Conservation (phyloP, 1,140 invertebrate genomes). For the Lutraria rhynchaena region DNA sequence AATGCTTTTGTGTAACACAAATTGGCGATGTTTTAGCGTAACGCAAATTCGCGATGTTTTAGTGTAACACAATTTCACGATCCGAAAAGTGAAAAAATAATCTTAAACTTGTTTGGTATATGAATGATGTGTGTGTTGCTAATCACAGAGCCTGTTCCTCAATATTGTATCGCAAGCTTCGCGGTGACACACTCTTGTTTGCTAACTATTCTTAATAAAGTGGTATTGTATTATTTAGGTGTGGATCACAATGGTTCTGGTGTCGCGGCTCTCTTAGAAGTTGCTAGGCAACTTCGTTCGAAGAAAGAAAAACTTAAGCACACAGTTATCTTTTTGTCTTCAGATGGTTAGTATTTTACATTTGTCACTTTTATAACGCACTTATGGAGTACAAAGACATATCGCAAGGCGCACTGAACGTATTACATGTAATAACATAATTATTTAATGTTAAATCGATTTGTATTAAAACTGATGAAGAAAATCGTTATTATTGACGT, state of each 20-base stretch:
- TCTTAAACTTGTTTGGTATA: background rate
- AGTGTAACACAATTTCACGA: background rate
- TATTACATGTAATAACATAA: no score
- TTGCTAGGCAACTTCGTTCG: constrained; percentile 19
- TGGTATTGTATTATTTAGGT: background rate
- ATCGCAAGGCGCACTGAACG: no score
- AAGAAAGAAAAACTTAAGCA: background rate
- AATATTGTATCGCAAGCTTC: no score
- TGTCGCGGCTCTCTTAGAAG: constrained; percentile 30
- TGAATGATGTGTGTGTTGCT: background rate
- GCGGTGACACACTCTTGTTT: no score
- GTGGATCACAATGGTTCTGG: constrained; percentile 46
- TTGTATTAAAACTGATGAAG: no score
- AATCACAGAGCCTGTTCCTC: background rate
- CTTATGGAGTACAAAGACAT: no score
- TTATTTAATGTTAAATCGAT: no score
- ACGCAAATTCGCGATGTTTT: background rate
- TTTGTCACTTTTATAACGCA: no score
- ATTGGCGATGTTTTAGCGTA: background rate
- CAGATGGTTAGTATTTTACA: no score
- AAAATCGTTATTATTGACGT: no score
- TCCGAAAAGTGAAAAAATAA: background rate
- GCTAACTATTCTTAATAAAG: background rate
- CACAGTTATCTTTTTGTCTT: constrained; percentile 38
- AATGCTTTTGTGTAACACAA: background rate